phyloP scores from a whole-genome alignment of 2,113 vertebrate species.

The Spea bombifrons region DNA sequence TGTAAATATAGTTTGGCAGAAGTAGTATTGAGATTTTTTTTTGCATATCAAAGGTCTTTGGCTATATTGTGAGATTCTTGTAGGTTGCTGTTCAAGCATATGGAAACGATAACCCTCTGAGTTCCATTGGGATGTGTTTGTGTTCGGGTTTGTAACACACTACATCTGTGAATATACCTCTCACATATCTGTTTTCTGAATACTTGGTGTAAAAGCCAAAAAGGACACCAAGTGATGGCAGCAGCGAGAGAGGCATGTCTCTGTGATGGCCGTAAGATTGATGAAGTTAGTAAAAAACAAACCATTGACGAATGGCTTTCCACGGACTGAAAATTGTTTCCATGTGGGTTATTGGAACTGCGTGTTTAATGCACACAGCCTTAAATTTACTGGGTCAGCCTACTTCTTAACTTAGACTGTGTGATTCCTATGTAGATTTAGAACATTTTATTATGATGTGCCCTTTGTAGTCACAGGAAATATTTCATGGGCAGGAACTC shows the following conservation, averaged over 20 bases:
- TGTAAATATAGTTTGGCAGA: too few relatives aligned
- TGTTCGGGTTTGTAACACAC: constrained; percentile 19
- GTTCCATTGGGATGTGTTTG: constrained; percentile 9
- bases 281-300: constrained; percentile 38
- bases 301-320: constrained; percentile 30
- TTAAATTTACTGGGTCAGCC: neutral
- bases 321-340: constrained; percentile 37
- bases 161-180: constrained; percentile 36
- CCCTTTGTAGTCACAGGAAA: too few relatives aligned
- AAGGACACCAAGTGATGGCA: constrained; percentile 23
- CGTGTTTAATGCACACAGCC: neutral
- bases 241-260: constrained; percentile 30
- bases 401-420: too few relatives aligned
- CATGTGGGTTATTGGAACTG: constrained; percentile 27
- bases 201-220: constrained; percentile 23
- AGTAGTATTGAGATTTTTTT: too few relatives aligned
- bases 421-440: too few relatives aligned
- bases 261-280: constrained; percentile 40
- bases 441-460: too few relatives aligned
- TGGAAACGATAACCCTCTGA: constrained; percentile 24
- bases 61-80: constrained; percentile 16
- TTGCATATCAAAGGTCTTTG: constrained; percentile 19
- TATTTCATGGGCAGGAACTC: too few relatives aligned
- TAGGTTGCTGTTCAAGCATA: constrained; percentile 17
- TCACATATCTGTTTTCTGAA: constrained; percentile 29